These are phyloP conservation scores for Pentalonia nigronervosa DNA, from an alignment of 1,140 invertebrate genomes.

Conservation along the genomic window DNA sequence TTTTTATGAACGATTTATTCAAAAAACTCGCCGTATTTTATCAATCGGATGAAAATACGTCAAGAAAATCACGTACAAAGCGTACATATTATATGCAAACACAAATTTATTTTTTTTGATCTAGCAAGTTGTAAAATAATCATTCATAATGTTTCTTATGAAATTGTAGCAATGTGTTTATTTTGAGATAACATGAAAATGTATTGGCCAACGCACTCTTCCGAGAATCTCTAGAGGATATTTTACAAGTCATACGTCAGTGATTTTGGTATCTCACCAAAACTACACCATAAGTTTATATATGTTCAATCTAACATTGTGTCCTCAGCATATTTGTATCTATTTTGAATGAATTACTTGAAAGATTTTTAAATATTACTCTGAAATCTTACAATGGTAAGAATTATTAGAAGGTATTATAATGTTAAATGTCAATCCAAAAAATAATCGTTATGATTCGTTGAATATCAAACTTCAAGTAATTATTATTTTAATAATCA, in stretches of 20 bases:
- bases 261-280: not conserved
- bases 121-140: not conserved
- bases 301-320: not conserved
- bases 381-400: not conserved
- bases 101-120: not conserved
- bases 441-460: not conserved
- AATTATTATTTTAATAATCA: too few relatives aligned
- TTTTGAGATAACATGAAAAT: conserved; percentile 2
- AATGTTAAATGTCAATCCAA: not conserved
- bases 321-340: not conserved
- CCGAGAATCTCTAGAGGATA: not conserved
- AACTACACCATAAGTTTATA: not conserved
- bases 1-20: not conserved
- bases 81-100: not conserved
- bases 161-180: not conserved
- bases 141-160: not conserved
- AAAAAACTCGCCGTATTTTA: not conserved
- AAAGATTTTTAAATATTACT: not conserved
- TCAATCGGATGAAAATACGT: not conserved
- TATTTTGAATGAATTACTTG: not conserved
- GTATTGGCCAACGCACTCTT: not conserved
- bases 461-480: not conserved
- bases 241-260: conserved; percentile 3
- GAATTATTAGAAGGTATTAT: not conserved
- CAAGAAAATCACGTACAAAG: conserved; percentile 1